phyloP scores from a whole-genome alignment of 2,113 vertebrate genomes.

The Poicephalus meyeri region DNA sequence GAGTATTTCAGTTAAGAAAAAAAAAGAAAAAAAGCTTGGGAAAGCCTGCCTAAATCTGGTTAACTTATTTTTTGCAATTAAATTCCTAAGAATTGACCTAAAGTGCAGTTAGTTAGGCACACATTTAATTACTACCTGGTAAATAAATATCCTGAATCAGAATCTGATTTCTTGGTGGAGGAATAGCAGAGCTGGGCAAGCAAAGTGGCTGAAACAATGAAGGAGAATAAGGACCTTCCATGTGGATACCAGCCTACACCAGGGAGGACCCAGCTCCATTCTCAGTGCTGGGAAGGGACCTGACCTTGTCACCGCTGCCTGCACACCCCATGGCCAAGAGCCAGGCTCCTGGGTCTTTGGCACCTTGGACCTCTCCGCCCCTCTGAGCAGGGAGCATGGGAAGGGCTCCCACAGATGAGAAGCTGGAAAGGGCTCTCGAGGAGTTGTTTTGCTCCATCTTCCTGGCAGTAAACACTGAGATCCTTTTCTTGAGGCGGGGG shows the following conservation, averaged over 20 bases:
- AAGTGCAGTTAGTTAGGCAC: constrained; percentile 54
- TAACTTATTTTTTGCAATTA: constrained; percentile 68
- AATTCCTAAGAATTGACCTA: constrained; percentile 54
- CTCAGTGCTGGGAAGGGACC: not conserved
- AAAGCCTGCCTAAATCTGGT: constrained; percentile 27
- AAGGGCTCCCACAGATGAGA: not conserved
- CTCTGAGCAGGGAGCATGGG: fast-evolving
- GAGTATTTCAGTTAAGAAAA: not conserved
- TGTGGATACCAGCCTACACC: not conserved
- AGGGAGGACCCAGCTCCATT: fast-evolving
- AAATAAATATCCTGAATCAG: constrained; percentile 41
- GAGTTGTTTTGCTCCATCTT: not conserved
- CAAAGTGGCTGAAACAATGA: not conserved
- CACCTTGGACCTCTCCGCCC: not conserved
- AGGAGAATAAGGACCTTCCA: not conserved
- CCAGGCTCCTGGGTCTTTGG: not conserved
- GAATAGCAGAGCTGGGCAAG: not conserved
- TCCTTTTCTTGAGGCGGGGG: not conserved
- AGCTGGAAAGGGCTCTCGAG: not conserved
- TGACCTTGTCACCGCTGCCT: fast-evolving
- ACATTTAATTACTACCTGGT: constrained; percentile 60
- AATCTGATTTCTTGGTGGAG: not conserved
- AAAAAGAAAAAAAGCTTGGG: not conserved
- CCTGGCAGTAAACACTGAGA: constrained; percentile 8
- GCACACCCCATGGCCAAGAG: not conserved